These are phyloP conservation scores for Luscinia luscinia DNA, from an alignment of 2,797 vertebrate genomes.

Conservation along the genomic window DNA sequence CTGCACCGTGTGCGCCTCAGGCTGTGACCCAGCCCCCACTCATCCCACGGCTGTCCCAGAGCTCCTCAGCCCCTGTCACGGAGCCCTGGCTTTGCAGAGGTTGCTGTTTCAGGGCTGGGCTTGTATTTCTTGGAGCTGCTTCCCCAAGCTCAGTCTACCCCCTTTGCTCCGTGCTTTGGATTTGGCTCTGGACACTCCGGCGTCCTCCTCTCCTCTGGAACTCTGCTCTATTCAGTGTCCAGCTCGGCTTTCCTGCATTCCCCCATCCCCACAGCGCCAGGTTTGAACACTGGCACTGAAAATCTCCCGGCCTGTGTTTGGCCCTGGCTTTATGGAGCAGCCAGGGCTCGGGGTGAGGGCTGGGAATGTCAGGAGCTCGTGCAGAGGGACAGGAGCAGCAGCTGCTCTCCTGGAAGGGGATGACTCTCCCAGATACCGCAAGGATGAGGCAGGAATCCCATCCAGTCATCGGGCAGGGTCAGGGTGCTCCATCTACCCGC, in stretches of 20 bases:
- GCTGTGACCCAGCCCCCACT: background rate
- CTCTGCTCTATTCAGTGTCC: background rate
- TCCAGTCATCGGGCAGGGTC: background rate
- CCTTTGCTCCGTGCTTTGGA: background rate
- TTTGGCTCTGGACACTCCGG: background rate
- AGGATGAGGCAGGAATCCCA: background rate
- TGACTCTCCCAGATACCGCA: background rate
- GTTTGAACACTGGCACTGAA: background rate
- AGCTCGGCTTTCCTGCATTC: background rate
- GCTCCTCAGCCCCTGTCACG: background rate
- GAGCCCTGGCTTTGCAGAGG: background rate
- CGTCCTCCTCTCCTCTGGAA: background rate
- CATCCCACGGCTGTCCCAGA: background rate
- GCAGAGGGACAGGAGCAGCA: background rate
- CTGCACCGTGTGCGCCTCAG: background rate
- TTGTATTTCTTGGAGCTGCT: background rate
- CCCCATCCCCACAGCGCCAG: background rate
- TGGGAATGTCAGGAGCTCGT: background rate
- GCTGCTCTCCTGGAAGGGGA: background rate
- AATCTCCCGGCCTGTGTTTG: background rate
- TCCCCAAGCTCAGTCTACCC: background rate
- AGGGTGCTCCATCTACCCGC: too few species aligned
- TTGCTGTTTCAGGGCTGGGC: background rate
- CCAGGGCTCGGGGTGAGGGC: background rate
- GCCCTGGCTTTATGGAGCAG: background rate